Evolutionary conservation across 1,140 invertebrate species (phyloP).

Genomic region (Uloborus diversus): DNA sequence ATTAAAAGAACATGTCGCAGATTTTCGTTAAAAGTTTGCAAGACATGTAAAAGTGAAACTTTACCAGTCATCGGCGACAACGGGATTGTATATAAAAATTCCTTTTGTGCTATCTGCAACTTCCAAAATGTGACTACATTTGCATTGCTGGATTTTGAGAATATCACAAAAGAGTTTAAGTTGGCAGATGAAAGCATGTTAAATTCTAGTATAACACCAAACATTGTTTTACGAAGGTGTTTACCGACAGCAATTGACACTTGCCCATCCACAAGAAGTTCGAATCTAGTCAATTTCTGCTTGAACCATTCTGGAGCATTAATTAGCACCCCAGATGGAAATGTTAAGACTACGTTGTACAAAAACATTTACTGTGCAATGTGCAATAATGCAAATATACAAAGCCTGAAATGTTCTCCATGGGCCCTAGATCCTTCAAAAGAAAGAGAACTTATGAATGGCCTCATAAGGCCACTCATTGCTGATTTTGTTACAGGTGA

Average conservation of each 20-base stretch:
- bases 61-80: constrained; percentile 17
- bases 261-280: background rate
- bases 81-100: constrained; percentile 20
- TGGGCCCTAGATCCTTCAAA: background rate
- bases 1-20: background rate
- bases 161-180: background rate
- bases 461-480: background rate
- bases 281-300: background rate
- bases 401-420: constrained; percentile 11
- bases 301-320: background rate
- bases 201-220: background rate
- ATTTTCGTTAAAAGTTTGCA: background rate
- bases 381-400: constrained; percentile 13
- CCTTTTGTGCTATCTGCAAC: constrained; percentile 47
- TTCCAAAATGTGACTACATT: background rate
- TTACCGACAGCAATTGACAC: background rate
- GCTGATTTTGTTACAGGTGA: constrained; percentile 15
- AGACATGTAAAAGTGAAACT: background rate
- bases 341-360: background rate
- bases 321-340: background rate
- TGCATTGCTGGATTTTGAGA: background rate
- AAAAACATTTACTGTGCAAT: constrained; percentile 56
- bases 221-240: background rate
- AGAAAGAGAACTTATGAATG: background rate
- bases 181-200: background rate